These are phyloP conservation scores for Acanthurus leucopareius DNA, from an alignment of 2,797 vertebrate species.

Conservation along the genomic window DNA sequence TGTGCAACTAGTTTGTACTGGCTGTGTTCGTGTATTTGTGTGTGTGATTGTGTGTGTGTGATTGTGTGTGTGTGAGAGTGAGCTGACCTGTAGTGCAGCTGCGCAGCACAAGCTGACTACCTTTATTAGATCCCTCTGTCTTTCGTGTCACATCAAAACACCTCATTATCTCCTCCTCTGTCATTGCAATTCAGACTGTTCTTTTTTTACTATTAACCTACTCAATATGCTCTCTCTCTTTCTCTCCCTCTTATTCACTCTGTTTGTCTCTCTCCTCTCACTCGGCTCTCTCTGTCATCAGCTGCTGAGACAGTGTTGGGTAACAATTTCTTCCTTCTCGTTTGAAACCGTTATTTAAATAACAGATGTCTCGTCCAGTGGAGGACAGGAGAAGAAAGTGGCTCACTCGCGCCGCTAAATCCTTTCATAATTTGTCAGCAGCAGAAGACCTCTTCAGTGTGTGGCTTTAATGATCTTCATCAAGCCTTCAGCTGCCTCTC, in stretches of 20 bases:
- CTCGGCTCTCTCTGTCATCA: constrained; percentile 64
- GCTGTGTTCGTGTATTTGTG: constrained; percentile 39
- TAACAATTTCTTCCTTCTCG: constrained; percentile 74
- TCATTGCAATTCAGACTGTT: constrained; percentile 79
- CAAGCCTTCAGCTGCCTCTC: constrained; percentile 44
- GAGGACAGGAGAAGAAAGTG: constrained; percentile 72
- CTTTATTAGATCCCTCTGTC: constrained; percentile 82
- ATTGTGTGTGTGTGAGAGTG: constrained; percentile 28
- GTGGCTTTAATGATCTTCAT: constrained; percentile 63
- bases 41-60: constrained; percentile 11
- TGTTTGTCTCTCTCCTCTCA: constrained; percentile 42
- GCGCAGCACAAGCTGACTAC: constrained; percentile 75
- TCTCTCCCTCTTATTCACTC: constrained; percentile 39
- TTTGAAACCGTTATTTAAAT: constrained; percentile 80
- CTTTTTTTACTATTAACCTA: constrained; percentile 77
- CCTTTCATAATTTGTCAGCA: constrained; percentile 76
- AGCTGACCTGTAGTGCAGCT: constrained; percentile 81
- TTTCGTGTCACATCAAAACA: constrained; percentile 85
- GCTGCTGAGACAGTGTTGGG: constrained; percentile 70
- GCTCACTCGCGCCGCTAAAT: constrained; percentile 56
- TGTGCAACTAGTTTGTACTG: constrained; percentile 49
- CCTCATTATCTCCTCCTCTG: constrained; percentile 85
- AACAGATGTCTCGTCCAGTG: constrained; percentile 78
- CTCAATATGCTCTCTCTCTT: constrained; percentile 68
- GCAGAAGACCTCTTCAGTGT: constrained; percentile 66